Conservation (phyloP, 2,888 invertebrate species). For the Caenorhabditis panamensis region DNA sequence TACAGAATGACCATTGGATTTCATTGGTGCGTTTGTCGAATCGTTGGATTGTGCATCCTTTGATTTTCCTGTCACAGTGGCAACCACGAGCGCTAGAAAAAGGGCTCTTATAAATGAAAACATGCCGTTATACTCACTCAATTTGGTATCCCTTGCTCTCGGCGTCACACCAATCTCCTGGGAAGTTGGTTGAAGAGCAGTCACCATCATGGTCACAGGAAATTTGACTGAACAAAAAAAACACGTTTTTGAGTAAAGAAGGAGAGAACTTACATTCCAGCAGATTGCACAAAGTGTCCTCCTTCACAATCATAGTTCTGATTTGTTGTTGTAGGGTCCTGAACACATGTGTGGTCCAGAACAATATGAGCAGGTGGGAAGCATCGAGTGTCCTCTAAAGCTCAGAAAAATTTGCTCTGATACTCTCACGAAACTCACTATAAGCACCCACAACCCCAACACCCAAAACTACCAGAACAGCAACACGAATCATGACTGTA, state of each 20-base stretch:
- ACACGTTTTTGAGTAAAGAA: background rate
- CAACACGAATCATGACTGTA: background rate
- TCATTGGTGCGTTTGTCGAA: constrained; percentile 43
- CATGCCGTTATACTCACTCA: constrained; percentile 3
- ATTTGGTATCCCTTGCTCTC: constrained; percentile 32
- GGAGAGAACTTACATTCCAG: constrained; percentile 29
- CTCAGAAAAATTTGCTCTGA: too few species aligned
- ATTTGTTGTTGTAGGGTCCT: constrained; percentile 10
- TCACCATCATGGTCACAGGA: constrained; percentile 18
- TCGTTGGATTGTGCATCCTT: constrained; percentile 29
- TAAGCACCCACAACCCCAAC: too few species aligned
- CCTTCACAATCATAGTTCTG: constrained; percentile 35
- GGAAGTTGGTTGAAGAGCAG: constrained; percentile 13
- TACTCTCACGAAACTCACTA: background rate
- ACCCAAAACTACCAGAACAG: background rate
- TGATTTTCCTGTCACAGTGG: constrained; percentile 44
- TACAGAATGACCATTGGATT: constrained; percentile 40
- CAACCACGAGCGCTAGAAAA: constrained; percentile 27
- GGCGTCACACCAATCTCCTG: constrained; percentile 47
- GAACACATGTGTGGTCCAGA: constrained; percentile 4
- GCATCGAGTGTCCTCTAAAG: constrained; percentile 34
- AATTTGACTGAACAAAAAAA: constrained; percentile 11
- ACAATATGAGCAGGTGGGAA: constrained; percentile 28
- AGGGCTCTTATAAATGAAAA: background rate
- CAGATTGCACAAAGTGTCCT: constrained; percentile 38